phyloP scores from a whole-genome alignment of 2,888 invertebrate genomes.

The Gnatocerus cornutus region DNA sequence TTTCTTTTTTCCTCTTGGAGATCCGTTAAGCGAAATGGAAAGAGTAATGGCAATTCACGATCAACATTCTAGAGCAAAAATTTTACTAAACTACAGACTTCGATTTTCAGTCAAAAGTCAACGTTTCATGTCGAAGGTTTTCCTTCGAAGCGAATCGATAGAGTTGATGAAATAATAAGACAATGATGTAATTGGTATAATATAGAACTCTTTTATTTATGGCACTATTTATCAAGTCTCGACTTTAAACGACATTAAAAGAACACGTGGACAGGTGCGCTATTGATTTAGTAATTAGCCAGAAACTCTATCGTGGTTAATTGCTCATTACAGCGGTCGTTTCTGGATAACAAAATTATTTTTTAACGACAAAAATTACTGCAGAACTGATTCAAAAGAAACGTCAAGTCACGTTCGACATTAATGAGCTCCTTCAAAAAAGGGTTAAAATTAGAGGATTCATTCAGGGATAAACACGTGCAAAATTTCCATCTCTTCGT shows the following conservation, averaged over 20 bases:
- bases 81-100: background rate
- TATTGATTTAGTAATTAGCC: slow-evolving; percentile 30
- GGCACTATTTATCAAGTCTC: slow-evolving; percentile 17
- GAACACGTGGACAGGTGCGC: slow-evolving; percentile 11
- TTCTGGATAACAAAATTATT: background rate
- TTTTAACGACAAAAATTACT: slow-evolving; percentile 2
- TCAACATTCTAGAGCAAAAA: background rate
- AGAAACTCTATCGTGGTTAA: slow-evolving; percentile 19
- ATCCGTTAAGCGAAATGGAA: too few relatives aligned
- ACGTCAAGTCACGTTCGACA: background rate
- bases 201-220: slow-evolving; percentile 22
- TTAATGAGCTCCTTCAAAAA: too few relatives aligned
- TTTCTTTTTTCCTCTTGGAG: slow-evolving; percentile 21
- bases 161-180: slow-evolving; percentile 30
- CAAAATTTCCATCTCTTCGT: too few relatives aligned
- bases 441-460: too few relatives aligned
- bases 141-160: slow-evolving; percentile 16
- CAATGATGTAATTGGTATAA: slow-evolving; percentile 37
- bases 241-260: slow-evolving; percentile 28
- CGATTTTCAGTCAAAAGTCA: too few relatives aligned
- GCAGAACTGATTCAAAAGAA: background rate
- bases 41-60: background rate
- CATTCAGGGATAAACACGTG: too few relatives aligned
- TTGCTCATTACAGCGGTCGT: slow-evolving; percentile 20
- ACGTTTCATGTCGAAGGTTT: background rate